Percentiles rank a stretch among this genome's conserved stretches.
Evolutionary conservation across 2,888 invertebrate genomes (phyloP).

Genomic region (Leucoma salicis): DNA sequence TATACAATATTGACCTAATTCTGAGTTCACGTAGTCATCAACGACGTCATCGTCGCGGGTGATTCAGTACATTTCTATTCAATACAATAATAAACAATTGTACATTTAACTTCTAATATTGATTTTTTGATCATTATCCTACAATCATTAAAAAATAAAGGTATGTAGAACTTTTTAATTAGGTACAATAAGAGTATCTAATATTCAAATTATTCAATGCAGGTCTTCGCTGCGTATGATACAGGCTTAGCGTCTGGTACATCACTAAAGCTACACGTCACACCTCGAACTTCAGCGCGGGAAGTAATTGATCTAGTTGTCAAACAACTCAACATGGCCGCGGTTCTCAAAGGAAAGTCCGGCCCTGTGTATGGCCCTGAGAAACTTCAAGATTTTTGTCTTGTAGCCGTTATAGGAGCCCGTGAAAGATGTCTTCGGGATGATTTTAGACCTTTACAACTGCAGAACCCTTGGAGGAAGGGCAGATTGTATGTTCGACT

Average conservation of each 20-base stretch:
- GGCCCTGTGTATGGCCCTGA: slow-evolving; percentile 93
- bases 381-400: slow-evolving; percentile 93
- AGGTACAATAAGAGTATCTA: not conserved
- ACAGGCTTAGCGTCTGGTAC: slow-evolving; percentile 96
- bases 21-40: too few relatives aligned
- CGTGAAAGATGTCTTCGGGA: slow-evolving; percentile 96
- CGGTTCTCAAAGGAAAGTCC: slow-evolving; percentile 90
- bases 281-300: slow-evolving; percentile 94
- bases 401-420: slow-evolving; percentile 97
- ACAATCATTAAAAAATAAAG: too few relatives aligned
- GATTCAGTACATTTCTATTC: too few relatives aligned
- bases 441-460: slow-evolving; percentile 95
- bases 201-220: slow-evolving; percentile 49
- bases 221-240: slow-evolving; percentile 98
- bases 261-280: slow-evolving; percentile 96
- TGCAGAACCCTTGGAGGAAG: slow-evolving; percentile 98
- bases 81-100: too few relatives aligned
- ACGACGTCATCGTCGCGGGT: too few relatives aligned
- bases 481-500: slow-evolving; percentile 95
- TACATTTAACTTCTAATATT: too few relatives aligned
- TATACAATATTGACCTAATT: too few relatives aligned
- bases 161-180: too few relatives aligned
- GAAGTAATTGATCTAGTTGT: slow-evolving; percentile 98
- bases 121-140: too few relatives aligned
- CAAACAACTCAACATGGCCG: slow-evolving; percentile 97